These are phyloP conservation scores for Gymnothorax javanicus DNA, from an alignment of 2,797 vertebrate species.

Conservation along the genomic window DNA sequence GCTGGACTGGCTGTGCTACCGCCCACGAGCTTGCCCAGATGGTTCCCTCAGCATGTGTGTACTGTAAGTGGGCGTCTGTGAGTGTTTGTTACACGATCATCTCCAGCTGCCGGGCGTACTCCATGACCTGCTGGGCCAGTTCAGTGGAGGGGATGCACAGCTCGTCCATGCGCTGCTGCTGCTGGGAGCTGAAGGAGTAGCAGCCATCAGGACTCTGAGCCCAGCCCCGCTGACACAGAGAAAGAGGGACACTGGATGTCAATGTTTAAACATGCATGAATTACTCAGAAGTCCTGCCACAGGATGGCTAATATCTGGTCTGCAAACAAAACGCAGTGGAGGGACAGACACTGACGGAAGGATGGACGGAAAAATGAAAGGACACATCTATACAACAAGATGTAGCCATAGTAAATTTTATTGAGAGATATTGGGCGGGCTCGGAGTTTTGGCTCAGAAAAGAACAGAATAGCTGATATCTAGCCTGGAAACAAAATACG, in stretches of 20 bases:
- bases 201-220: slow-evolving; percentile 80
- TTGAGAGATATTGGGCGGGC: no score
- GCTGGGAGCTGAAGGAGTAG: slow-evolving; percentile 88
- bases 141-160: slow-evolving; percentile 90
- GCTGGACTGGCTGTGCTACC: background rate
- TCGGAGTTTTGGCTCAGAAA: no score
- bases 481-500: no score
- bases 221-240: slow-evolving; percentile 84
- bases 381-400: no score
- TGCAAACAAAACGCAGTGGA: no score
- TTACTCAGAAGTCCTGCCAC: no score
- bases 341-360: no score
- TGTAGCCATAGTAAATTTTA: no score
- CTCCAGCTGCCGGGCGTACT: slow-evolving; percentile 93
- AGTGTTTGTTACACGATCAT: slow-evolving; percentile 87
- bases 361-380: no score
- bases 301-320: no score
- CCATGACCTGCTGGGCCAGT: slow-evolving; percentile 91
- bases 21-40: background rate
- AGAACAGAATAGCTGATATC: no score
- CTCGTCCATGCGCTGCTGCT: slow-evolving; percentile 90
- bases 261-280: no score
- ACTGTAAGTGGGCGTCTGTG: slow-evolving; percentile 48
- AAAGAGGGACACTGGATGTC: background rate
- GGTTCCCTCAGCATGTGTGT: background rate